Evolutionary conservation across 1,140 invertebrate species (phyloP), one percentile per base, ranked within the genome.

Genomic region (Drosophila littoralis): DNA sequence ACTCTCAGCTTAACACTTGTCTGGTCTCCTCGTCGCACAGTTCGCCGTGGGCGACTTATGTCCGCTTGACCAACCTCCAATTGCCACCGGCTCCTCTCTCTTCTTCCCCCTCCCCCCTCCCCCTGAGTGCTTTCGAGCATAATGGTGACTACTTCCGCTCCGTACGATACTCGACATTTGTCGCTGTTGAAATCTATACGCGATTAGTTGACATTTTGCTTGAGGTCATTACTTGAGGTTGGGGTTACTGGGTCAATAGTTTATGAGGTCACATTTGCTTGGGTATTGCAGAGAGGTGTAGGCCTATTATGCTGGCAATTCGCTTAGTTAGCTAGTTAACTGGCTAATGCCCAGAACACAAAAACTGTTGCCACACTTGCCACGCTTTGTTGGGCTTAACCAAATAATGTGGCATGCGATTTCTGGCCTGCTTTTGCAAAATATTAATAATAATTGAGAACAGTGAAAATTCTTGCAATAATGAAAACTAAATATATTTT

Each of bases 401-500:
- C 75, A 76, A 84, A 85, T 86, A 70, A 78, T 79, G 83, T 67
- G 76, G 68, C 79, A 83, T 88, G 84, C 80, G 50, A 89, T 70
- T 86, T 67, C 38, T 74, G 82, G 77, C 69, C 77, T 79, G 79
- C 59, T 77, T 71, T 81, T 61, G 74, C 64, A 55, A 45, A 64
- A 71, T 38, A 63, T 57, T 64, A 46, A 55, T 67, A 80, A 65
- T 75, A 65, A 68, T 67, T 68, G 7, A 59, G 54, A 66, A 42
- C 2, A 22, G 5, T 64, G 40, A 52, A 54, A 67, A 54, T 67
- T 45, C 58, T 15, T 36, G 69, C 52, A 52, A 88, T 81, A 90
- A 88, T 86, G 82, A 83, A 88, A 89, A 89, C 63, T 89, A 89
- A 89, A 88, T 89, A 75, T 80, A 89, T 80, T 79, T 89, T 75